These are phyloP conservation scores for Phocides pigmalion DNA, from an alignment of 1,140 invertebrate genomes.

Conservation along the genomic window DNA sequence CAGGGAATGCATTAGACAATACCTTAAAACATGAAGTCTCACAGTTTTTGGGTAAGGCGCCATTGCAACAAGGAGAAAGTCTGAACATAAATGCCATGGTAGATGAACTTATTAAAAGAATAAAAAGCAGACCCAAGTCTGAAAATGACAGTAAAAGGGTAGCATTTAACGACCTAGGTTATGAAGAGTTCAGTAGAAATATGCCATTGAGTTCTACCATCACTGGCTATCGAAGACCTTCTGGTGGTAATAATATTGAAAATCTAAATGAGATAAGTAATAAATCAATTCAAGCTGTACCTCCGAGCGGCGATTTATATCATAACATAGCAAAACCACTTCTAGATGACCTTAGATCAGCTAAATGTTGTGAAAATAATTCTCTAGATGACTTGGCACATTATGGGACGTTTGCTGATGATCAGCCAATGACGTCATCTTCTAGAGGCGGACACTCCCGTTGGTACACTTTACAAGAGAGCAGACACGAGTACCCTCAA, in stretches of 20 bases:
- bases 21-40: constrained; percentile 47
- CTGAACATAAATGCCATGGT: constrained; percentile 50
- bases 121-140: constrained; percentile 46
- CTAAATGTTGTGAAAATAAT: neutral
- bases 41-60: constrained; percentile 49
- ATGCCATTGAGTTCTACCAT: constrained; percentile 44
- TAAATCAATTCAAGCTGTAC: constrained; percentile 9
- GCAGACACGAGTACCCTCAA: neutral
- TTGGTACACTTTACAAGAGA: constrained; percentile 16
- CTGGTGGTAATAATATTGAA: neutral
- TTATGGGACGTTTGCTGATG: neutral
- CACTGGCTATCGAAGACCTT: neutral
- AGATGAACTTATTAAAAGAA: constrained; percentile 54
- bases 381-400: neutral
- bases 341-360: neutral
- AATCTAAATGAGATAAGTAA: constrained; percentile 1
- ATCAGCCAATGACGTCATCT: neutral
- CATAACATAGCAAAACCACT: constrained; percentile 1
- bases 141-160: constrained; percentile 36
- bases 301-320: neutral
- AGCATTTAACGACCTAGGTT: constrained; percentile 40
- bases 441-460: neutral
- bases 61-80: constrained; percentile 40
- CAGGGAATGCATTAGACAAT: constrained; percentile 30
- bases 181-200: constrained; percentile 45